Evolutionary conservation across 2,113 vertebrate species (phyloP).

Genomic region (Coreoperca whiteheadi): DNA sequence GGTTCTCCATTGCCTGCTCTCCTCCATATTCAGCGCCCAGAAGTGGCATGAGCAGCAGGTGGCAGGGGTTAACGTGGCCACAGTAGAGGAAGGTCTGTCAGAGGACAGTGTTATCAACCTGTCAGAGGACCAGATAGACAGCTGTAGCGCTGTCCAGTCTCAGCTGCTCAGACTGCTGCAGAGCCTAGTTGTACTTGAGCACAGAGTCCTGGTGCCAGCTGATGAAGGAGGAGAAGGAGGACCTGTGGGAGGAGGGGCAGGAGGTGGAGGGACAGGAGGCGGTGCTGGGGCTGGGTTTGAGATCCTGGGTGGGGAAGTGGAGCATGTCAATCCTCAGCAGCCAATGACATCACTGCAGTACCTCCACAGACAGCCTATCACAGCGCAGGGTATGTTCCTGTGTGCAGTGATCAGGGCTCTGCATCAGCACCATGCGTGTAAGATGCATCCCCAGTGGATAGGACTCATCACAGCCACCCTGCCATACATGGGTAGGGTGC

Average conservation of each 20-base stretch:
- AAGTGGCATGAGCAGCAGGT: slow-evolving; percentile 94
- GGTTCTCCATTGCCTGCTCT: slow-evolving; percentile 95
- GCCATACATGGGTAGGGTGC: slow-evolving; percentile 97
- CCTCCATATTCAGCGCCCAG: slow-evolving; percentile 96
- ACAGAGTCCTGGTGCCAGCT: slow-evolving; percentile 90
- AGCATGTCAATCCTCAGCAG: slow-evolving; percentile 95
- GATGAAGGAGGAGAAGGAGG: slow-evolving; percentile 88
- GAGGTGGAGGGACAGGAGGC: slow-evolving; percentile 78
- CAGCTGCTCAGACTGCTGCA: slow-evolving; percentile 95
- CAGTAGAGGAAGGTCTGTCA: slow-evolving; percentile 95
- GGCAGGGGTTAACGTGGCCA: slow-evolving; percentile 87
- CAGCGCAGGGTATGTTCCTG: slow-evolving; percentile 98
- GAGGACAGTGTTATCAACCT: slow-evolving; percentile 98
- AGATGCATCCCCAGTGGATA: slow-evolving; percentile 99
- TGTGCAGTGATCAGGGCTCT: slow-evolving; percentile 96
- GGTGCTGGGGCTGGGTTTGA: slow-evolving; percentile 88
- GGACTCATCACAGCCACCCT: slow-evolving; percentile 94
- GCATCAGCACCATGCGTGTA: slow-evolving; percentile 96
- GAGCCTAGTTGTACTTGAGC: slow-evolving; percentile 93
- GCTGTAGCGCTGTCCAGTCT: slow-evolving; percentile 94
- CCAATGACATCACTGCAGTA: slow-evolving; percentile 97
- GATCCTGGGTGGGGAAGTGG: slow-evolving; percentile 90
- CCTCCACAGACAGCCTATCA: slow-evolving; percentile 96
- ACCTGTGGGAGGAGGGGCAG: slow-evolving; percentile 78
- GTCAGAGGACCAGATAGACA: slow-evolving; percentile 96